A percentile compares a stretch with the other conserved stretches of the same genome.
phyloP scores from a whole-genome alignment of 2,113 vertebrate species.

The Cricetomys ansorgei region DNA sequence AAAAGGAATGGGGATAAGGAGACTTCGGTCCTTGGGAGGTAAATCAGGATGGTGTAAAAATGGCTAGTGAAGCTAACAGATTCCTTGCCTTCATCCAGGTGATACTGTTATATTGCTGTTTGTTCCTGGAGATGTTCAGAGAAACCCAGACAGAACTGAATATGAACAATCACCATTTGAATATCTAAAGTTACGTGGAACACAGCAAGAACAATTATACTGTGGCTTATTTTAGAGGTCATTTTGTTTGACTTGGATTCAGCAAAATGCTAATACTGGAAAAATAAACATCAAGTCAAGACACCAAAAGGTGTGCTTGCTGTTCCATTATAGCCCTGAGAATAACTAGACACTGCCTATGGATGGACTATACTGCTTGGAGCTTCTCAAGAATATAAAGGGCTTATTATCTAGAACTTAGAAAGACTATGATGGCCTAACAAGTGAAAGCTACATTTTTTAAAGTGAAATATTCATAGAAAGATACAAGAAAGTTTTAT shows the following conservation, averaged over 20 bases:
- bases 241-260: background rate
- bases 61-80: background rate
- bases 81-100: too few relatives aligned
- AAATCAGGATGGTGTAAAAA: background rate
- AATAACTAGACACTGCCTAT: too few relatives aligned
- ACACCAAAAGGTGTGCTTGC: background rate
- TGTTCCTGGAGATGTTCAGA: background rate
- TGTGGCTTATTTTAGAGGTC: background rate
- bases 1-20: background rate
- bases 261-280: too few relatives aligned
- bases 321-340: background rate
- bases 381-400: background rate
- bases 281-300: background rate
- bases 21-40: background rate
- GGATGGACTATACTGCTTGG: background rate
- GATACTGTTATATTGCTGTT: too few relatives aligned
- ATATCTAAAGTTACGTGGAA: background rate
- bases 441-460: background rate
- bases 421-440: background rate
- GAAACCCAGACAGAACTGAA: background rate
- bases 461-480: background rate
- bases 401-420: background rate
- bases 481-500: background rate
- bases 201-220: background rate
- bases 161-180: background rate